phyloP scores from a whole-genome alignment of 1,140 invertebrate species.

The Magallana ariakensis region DNA sequence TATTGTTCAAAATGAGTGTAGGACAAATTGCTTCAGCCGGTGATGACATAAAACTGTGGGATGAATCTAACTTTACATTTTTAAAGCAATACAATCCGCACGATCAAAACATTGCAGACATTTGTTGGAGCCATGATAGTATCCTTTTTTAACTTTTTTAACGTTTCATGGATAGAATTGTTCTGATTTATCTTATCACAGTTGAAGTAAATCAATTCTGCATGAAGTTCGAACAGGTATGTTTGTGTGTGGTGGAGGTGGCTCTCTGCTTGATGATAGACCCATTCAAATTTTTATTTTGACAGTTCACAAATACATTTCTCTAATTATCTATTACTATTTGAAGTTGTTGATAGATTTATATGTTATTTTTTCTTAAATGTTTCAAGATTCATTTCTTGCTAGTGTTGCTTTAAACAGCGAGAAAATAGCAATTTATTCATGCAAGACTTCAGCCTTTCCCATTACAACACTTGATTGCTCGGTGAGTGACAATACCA shows the following conservation, averaged over 20 bases:
- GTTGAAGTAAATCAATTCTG: too few species aligned
- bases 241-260: too few species aligned
- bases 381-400: slow-evolving; percentile 65
- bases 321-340: too few species aligned
- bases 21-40: slow-evolving; percentile 73
- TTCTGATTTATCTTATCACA: too few species aligned
- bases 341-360: too few species aligned
- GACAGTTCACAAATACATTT: too few species aligned
- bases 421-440: slow-evolving; percentile 69
- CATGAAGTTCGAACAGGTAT: too few species aligned
- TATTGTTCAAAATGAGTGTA: slow-evolving; percentile 54
- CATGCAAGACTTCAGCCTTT: slow-evolving; percentile 58
- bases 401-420: slow-evolving; percentile 69
- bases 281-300: too few species aligned
- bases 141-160: slow-evolving; percentile 62
- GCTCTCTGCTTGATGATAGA: too few species aligned
- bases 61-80: slow-evolving; percentile 65
- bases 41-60: slow-evolving; percentile 77
- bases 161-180: neutral
- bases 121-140: slow-evolving; percentile 76
- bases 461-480: slow-evolving; percentile 58
- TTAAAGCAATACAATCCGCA: slow-evolving; percentile 75
- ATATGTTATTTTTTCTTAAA: slow-evolving; percentile 38
- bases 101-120: slow-evolving; percentile 67
- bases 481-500: slow-evolving; percentile 58